These are phyloP conservation scores for Acrobasis repandana DNA, from an alignment of 2,888 invertebrate genomes.

Conservation along the genomic window DNA sequence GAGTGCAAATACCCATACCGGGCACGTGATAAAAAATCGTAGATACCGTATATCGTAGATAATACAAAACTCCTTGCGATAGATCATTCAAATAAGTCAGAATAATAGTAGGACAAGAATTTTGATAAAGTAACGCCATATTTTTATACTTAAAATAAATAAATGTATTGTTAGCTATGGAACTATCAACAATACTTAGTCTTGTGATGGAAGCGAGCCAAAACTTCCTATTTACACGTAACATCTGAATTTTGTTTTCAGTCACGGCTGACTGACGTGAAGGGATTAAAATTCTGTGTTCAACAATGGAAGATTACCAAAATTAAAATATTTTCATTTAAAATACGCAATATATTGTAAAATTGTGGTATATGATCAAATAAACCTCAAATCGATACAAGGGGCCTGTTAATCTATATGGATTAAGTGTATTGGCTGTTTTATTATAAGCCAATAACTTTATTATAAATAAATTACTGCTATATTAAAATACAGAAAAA, in stretches of 20 bases:
- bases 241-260: constrained; percentile 18
- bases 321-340: not conserved
- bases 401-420: no score
- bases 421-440: no score
- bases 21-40: no score
- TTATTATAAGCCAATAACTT: no score
- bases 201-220: constrained; percentile 43
- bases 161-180: constrained; percentile 5
- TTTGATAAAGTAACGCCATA: not conserved
- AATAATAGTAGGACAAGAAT: not conserved
- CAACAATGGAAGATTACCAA: not conserved
- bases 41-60: no score
- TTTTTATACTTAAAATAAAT: not conserved
- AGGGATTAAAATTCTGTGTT: constrained; percentile 9
- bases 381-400: no score
- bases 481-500: no score
- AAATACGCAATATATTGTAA: not conserved
- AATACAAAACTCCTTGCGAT: no score
- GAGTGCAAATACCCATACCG: no score
- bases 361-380: no score
- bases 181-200: constrained; percentile 38
- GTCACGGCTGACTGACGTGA: not conserved
- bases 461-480: no score
- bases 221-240: constrained; percentile 24
- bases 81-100: no score